Base-by-base conservation (phyloP, 2,113 vertebrate species). In the Charina bottae region DNA sequence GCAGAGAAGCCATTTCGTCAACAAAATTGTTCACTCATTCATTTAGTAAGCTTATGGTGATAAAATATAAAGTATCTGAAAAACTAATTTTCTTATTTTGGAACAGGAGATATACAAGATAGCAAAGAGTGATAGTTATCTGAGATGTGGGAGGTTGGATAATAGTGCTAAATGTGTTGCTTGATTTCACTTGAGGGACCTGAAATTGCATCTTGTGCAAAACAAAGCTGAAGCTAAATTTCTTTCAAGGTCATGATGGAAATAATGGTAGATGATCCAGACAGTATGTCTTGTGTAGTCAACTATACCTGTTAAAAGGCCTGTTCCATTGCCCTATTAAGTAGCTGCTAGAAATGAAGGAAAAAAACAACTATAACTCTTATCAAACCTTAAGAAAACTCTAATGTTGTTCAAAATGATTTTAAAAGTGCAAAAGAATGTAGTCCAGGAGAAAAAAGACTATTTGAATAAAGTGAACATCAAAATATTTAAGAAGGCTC, bases 131-230 rank as follows among this genome's bases (percentile, higher is more conserved):
- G 94, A 93, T 86, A 88, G 91, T 84, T 87, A 13, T 17, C 46
- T 89, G 90, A 86, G 91, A 97, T 78, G 62, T 12, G 91, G 89
- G 91, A 93, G 91, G 11, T 89, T 88, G 13, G 89, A 85, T 94
- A 94, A 85, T 83, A 84, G 59, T 59, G 53, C 28, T 97, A 95
- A 96, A 97, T 97, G 95, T 89, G 93, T 92, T 95, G 93, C 92
- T 95, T 94, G 96, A 96, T 96, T 97, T 97, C 93, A 94, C 93
- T 96, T 95, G 89, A 94, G 94, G 94, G 94, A 93, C 85, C 88
- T 95, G 91, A 96, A 96, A 97, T 95, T 96, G 93, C 89, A 94
- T 95, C 93, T 86, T 42, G 86, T 83, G 91, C 95, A 94, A 92
- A 95, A 96, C 93, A 94, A 96, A 97, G 83, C 91, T 85, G 21